phyloP scores from a whole-genome alignment of 1,140 invertebrate species.

The Caenorhabditis briggsae region DNA sequence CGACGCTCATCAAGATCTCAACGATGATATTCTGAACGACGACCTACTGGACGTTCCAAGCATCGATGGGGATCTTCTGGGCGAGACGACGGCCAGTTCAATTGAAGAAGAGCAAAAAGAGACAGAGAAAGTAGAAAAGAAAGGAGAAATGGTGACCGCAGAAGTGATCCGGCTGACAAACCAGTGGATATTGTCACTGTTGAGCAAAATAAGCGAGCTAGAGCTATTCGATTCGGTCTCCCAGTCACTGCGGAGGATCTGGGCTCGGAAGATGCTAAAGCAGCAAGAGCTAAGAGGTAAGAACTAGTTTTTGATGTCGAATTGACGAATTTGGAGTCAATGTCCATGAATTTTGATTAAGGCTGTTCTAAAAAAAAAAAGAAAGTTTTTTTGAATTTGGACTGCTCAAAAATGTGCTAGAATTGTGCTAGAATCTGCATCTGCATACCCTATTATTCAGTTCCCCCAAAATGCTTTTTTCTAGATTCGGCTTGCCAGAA shows the following conservation, averaged over 20 bases:
- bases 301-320: background rate
- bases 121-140: background rate
- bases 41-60: constrained; percentile 38
- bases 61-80: background rate
- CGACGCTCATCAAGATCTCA: background rate
- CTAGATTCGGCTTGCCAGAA: constrained; percentile 5
- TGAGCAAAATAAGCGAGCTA: background rate
- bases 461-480: background rate
- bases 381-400: too few relatives aligned
- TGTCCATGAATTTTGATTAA: background rate
- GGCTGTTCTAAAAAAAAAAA: too few relatives aligned
- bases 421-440: too few relatives aligned
- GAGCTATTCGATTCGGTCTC: constrained; percentile 23
- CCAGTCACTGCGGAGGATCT: background rate
- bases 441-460: background rate
- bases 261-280: background rate
- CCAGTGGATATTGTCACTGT: background rate
- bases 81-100: background rate
- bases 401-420: too few relatives aligned
- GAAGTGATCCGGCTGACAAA: constrained; percentile 1
- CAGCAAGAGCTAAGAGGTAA: constrained; percentile 22
- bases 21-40: constrained; percentile 23
- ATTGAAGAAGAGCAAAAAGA: background rate
- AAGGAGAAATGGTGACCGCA: background rate
- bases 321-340: background rate